A percentile compares a stretch with the other conserved stretches of the same genome.
Evolutionary conservation across 2,888 invertebrate species (phyloP).

Genomic region (Alcis repandata): DNA sequence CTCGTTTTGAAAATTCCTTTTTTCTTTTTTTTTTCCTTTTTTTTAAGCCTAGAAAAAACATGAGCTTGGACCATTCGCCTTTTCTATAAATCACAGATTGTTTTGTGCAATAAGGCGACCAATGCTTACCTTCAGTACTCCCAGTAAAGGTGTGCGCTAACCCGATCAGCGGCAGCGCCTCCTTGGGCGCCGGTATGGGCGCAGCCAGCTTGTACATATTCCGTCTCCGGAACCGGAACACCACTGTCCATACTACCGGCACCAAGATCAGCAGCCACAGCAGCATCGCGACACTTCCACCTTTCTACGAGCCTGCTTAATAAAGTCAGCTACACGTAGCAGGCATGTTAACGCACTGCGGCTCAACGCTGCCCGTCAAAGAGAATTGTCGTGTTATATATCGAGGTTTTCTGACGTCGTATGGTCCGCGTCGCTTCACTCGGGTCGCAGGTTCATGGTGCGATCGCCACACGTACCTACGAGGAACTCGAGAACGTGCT

Average conservation of each 20-base stretch:
- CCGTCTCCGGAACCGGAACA: slow-evolving; percentile 64
- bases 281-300: slow-evolving; percentile 58
- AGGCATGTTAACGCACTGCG: slow-evolving; percentile 18
- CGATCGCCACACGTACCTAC: slow-evolving; percentile 52
- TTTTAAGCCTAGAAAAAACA: too few relatives aligned
- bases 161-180: slow-evolving; percentile 66
- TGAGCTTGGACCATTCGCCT: too few relatives aligned
- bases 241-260: slow-evolving; percentile 54
- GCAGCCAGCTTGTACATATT: slow-evolving; percentile 68
- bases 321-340: slow-evolving; percentile 21
- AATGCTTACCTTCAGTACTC: slow-evolving; percentile 69
- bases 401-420: slow-evolving; percentile 15
- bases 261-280: slow-evolving; percentile 58
- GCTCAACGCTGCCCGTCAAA: slow-evolving; percentile 9
- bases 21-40: too few relatives aligned
- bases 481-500: slow-evolving; percentile 50
- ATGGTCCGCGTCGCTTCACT: slow-evolving; percentile 19
- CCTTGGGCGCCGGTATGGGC: slow-evolving; percentile 50
- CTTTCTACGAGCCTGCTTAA: slow-evolving; percentile 29
- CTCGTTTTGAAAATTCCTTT: too few relatives aligned
- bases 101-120: too few relatives aligned
- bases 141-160: slow-evolving; percentile 63
- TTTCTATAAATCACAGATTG: too few relatives aligned
- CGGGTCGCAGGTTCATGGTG: slow-evolving; percentile 65
- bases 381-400: slow-evolving; percentile 25